phyloP scores from a whole-genome alignment of 2,888 invertebrate genomes.

The Eupeodes latifasciatus region DNA sequence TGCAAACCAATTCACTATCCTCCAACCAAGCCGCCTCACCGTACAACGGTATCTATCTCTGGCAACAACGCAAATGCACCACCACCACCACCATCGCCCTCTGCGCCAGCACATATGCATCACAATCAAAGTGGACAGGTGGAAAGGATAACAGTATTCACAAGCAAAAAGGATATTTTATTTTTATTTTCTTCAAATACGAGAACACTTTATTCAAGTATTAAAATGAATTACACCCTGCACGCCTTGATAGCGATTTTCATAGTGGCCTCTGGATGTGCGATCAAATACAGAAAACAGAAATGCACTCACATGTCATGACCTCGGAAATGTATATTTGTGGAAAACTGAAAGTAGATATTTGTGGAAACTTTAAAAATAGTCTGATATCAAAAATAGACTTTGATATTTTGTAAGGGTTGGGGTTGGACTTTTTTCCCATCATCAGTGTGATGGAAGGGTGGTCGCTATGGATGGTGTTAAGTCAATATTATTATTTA shows the following conservation, averaged over 20 bases:
- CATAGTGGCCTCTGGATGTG: background rate
- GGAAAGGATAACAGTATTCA: conserved; percentile 49
- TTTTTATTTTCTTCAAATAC: too few species aligned
- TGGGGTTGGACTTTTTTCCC: too few species aligned
- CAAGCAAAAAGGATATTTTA: conserved; percentile 19
- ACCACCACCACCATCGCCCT: background rate
- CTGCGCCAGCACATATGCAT: background rate
- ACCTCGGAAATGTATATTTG: conserved; percentile 26
- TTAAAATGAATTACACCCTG: conserved; percentile 1
- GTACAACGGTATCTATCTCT: background rate
- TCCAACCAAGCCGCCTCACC: background rate
- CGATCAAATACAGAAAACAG: background rate
- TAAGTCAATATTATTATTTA: too few species aligned
- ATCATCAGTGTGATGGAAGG: too few species aligned
- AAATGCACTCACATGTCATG: background rate
- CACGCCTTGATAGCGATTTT: background rate
- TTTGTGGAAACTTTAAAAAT: conserved; percentile 37
- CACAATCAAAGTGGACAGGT: conserved; percentile 48
- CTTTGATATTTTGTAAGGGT: too few species aligned
- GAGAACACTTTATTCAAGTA: background rate
- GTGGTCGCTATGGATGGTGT: too few species aligned
- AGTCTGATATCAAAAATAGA: background rate
- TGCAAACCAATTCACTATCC: conserved; percentile 8
- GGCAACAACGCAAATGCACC: conserved; percentile 2
- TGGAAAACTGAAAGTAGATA: conserved; percentile 50